A percentile compares a stretch with the other conserved stretches of the same genome.
phyloP scores from a whole-genome alignment of 2,113 vertebrate genomes.

The Ochotona princeps region DNA sequence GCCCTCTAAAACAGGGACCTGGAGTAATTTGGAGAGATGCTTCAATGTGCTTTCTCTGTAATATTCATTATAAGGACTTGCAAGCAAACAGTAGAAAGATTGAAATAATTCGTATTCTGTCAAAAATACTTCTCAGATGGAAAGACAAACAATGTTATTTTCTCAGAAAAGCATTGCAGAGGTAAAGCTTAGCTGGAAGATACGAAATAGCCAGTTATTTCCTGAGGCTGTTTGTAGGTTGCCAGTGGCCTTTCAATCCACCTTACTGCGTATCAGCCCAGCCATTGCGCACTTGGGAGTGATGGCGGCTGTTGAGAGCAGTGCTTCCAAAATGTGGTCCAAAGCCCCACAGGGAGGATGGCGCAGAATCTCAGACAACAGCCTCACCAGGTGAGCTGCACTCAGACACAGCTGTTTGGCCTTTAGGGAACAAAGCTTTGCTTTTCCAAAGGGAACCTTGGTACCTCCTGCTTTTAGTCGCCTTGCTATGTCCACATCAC shows the following conservation, averaged over 20 bases:
- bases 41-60: neutral
- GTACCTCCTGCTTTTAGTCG: neutral
- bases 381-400: neutral
- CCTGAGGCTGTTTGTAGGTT: conserved; percentile 22
- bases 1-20: neutral
- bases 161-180: neutral
- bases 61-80: neutral
- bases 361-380: neutral
- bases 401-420: neutral
- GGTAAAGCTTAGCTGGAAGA: neutral
- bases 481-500: neutral
- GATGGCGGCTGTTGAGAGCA: neutral
- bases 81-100: conserved; percentile 17
- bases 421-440: neutral
- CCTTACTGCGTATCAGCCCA: neutral
- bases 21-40: neutral
- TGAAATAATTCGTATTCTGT: neutral
- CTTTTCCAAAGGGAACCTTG: neutral
- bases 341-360: neutral
- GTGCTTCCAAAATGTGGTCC: neutral
- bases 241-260: neutral
- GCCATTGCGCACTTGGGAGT: neutral
- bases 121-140: neutral
- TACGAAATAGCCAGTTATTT: conserved; percentile 17
- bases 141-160: conserved; percentile 14